These are phyloP conservation scores for Pseudochaenichthys georgianus DNA, from an alignment of 2,797 vertebrate genomes.

Conservation along the genomic window DNA sequence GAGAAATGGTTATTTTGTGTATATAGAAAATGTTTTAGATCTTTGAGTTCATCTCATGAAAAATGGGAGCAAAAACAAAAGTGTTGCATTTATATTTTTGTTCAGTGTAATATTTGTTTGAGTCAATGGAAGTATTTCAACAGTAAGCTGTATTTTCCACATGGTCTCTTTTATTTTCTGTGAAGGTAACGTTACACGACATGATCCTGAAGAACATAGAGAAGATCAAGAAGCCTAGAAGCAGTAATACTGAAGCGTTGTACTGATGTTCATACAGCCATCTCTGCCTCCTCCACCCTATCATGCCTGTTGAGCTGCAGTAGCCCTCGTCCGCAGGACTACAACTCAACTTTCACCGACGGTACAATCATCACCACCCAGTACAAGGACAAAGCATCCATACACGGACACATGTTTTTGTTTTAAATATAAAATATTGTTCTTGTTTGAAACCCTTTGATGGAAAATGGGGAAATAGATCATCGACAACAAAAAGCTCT, in stretches of 20 bases:
- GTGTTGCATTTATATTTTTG: no score
- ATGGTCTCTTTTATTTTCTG: not conserved
- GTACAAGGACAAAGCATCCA: slow-evolving; percentile 58
- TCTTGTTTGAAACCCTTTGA: slow-evolving; percentile 75
- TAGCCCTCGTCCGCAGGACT: slow-evolving; percentile 58
- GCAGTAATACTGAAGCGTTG: slow-evolving; percentile 95
- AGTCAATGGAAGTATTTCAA: not conserved
- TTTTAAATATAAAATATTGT: slow-evolving; percentile 80
- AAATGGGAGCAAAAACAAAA: no score
- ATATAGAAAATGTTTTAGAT: no score
- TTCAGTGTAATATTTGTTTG: not conserved
- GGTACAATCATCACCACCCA: slow-evolving; percentile 72
- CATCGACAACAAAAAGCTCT: slow-evolving; percentile 54
- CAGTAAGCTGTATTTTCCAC: not conserved
- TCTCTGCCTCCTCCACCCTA: slow-evolving; percentile 11
- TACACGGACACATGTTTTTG: slow-evolving; percentile 65
- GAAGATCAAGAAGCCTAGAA: slow-evolving; percentile 99
- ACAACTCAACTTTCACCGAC: slow-evolving; percentile 61
- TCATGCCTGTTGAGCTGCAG: slow-evolving; percentile 51
- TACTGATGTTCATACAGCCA: slow-evolving; percentile 72
- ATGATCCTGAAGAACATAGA: slow-evolving; percentile 99
- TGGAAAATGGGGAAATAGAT: slow-evolving; percentile 38
- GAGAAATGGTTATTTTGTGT: no score
- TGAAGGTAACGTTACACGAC: slow-evolving; percentile 97
- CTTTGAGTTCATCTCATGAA: no score